Base-by-base conservation (phyloP, 1,140 invertebrate species). In the Cyclargus thomasi region DNA sequence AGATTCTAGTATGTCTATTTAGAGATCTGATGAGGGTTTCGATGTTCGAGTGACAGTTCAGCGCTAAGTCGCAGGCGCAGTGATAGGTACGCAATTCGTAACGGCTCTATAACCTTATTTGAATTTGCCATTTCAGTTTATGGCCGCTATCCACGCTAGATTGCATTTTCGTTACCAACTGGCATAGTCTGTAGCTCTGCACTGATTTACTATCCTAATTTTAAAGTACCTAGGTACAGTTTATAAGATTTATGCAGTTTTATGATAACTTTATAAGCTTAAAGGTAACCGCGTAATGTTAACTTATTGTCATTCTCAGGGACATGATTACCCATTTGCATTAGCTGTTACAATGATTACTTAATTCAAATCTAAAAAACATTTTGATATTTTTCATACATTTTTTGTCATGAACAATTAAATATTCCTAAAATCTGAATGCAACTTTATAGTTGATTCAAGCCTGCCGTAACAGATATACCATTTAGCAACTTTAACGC, bases 41-140 rank as follows among this genome's bases (percentile, higher is more conserved):
- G 3, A 20, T 11, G 55, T 59, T 59, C 17, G 29, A 7, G 29
- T 21, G 55, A 21, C 55, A 59, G 55, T 59, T 18, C 17, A n/a
- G 63, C 10, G 63, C n/a, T n/a, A 66, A 68, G 70, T 64, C 53
- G 64, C 65, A 63, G 53, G 63, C 29, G 29, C 66, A 68, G 68
- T 67, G 62, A 67, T 67, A 63, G 62, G 72, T 71, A 69, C 68
- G 72, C 74, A 70, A 70, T 76, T 73, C 68, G 72, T 82, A 82
- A 84, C 82, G 79, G 80, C 67, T 72, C 73, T 65, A 65, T 64
- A 76, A 73, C 76, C 79, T 76, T 82, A 82, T 82, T 80, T 73
- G 76, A 74, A 79, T 81, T 79, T 77, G 74, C 79, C 70, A 80
- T 78, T 80, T 82, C 75, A 68, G 67, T 74, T 77, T 78, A 77